Conservation (phyloP, 1,140 invertebrate species). For the Cydia amplana region DNA sequence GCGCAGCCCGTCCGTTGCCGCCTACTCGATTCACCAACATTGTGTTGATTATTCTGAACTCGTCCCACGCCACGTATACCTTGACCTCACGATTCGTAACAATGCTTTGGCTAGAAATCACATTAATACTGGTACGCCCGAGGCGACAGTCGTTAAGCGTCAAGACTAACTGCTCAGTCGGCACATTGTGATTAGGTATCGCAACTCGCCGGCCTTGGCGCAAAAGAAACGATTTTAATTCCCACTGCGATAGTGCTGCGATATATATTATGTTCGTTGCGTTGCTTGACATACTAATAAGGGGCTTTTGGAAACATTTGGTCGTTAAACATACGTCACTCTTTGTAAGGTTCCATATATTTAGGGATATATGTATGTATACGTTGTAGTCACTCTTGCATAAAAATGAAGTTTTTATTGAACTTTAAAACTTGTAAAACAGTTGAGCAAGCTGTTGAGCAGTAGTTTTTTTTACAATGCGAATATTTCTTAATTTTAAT, state of each 20-base stretch:
- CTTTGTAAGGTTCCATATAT: not conserved
- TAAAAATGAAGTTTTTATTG: not conserved
- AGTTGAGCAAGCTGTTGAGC: not conserved
- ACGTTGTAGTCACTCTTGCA: not conserved
- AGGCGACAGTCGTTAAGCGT: not conserved
- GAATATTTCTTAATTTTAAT: not conserved
- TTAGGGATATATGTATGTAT: not conserved
- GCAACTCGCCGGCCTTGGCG: conserved; percentile 71
- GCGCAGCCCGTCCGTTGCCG: conserved; percentile 3
- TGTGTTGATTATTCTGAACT: not conserved
- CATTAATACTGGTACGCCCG: not conserved
- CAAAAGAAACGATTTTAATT: conserved; percentile 70
- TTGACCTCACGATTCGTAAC: not conserved
- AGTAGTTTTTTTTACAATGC: not conserved
- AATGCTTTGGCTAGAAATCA: not conserved
- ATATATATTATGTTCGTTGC: not conserved
- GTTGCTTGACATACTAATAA: conserved; percentile 63
- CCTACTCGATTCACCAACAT: conserved; percentile 1
- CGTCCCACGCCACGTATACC: not conserved
- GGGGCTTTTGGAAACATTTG: conserved; percentile 45
- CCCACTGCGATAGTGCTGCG: conserved; percentile 51
- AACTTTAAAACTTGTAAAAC: not conserved
- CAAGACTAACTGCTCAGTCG: conserved; percentile 28
- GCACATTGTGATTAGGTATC: conserved; percentile 63
- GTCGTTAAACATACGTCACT: not conserved